Conservation (phyloP, 2,888 invertebrate species). For the Acronicta psi region DNA sequence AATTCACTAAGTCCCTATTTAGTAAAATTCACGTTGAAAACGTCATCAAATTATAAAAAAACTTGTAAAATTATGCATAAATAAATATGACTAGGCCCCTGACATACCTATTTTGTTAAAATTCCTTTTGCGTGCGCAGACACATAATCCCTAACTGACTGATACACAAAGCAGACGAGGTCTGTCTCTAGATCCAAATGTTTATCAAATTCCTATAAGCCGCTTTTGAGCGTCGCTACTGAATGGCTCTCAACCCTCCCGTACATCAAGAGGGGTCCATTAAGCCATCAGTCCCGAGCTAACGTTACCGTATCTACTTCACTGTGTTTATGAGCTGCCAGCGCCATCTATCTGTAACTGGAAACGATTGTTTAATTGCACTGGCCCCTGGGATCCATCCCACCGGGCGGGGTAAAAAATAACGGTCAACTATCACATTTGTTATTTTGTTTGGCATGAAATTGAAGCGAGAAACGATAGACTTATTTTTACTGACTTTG, state of each 20-base stretch:
- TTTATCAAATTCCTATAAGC: constrained; percentile 36
- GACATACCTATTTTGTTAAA: not conserved
- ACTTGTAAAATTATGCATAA: no score
- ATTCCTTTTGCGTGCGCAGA: not conserved
- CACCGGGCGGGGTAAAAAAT: constrained; percentile 45
- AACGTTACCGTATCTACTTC: constrained; percentile 28
- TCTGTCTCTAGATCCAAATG: constrained; percentile 16
- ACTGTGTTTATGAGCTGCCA: constrained; percentile 24
- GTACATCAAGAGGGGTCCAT: constrained; percentile 37
- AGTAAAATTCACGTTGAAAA: no score
- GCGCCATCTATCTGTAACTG: constrained; percentile 46
- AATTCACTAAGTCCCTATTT: no score
- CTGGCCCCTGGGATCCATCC: constrained; percentile 44
- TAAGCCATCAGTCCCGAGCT: constrained; percentile 35
- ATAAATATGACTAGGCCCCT: not conserved
- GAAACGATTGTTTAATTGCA: constrained; percentile 54
- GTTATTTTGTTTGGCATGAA: constrained; percentile 31
- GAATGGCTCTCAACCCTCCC: constrained; percentile 33
- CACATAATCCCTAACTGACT: not conserved
- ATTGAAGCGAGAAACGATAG: constrained; percentile 24
- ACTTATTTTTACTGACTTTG: not conserved
- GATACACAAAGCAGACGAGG: constrained; percentile 20
- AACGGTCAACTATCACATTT: constrained; percentile 26
- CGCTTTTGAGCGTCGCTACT: constrained; percentile 34
- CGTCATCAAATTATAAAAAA: no score